These are phyloP conservation scores for Pyxicephalus adspersus DNA, from an alignment of 2,113 vertebrate species.

Conservation along the genomic window DNA sequence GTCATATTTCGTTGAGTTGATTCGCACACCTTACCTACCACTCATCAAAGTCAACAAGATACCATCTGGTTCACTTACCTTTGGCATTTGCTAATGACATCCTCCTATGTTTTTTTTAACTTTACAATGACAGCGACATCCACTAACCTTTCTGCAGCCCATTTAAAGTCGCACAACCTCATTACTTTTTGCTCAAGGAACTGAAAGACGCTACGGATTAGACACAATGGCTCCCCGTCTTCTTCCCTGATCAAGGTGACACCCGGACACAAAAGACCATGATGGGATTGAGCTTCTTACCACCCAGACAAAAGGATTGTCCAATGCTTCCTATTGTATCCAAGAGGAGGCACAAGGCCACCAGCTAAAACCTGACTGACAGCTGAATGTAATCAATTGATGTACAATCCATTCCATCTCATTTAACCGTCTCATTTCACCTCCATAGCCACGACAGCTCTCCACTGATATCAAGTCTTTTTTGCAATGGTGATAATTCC, in stretches of 20 bases:
- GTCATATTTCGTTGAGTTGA: neutral
- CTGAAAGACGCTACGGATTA: neutral
- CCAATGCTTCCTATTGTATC: neutral
- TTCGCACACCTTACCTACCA: neutral
- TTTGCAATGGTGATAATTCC: neutral
- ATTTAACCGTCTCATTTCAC: neutral
- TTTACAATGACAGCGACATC: neutral
- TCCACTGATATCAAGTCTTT: neutral
- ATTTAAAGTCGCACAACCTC: neutral
- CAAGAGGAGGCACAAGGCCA: slow-evolving; percentile 4
- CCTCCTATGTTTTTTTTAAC: neutral
- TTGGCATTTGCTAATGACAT: neutral
- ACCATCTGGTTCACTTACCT: too few relatives aligned
- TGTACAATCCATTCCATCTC: neutral
- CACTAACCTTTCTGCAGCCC: too few relatives aligned
- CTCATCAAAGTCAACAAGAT: neutral
- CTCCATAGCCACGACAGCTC: neutral
- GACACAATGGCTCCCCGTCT: neutral
- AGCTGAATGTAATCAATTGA: slow-evolving; percentile 17
- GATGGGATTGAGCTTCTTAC: neutral
- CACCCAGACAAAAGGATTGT: neutral
- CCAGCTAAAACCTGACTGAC: neutral
- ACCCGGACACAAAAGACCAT: slow-evolving; percentile 16
- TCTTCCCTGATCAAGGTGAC: slow-evolving; percentile 8
- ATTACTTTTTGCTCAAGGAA: neutral